Percentiles rank a stretch among this genome's conserved stretches.
phyloP scores from a whole-genome alignment of 92 coral and sea anemone genomes.

The Epizoanthus rinbou region DNA sequence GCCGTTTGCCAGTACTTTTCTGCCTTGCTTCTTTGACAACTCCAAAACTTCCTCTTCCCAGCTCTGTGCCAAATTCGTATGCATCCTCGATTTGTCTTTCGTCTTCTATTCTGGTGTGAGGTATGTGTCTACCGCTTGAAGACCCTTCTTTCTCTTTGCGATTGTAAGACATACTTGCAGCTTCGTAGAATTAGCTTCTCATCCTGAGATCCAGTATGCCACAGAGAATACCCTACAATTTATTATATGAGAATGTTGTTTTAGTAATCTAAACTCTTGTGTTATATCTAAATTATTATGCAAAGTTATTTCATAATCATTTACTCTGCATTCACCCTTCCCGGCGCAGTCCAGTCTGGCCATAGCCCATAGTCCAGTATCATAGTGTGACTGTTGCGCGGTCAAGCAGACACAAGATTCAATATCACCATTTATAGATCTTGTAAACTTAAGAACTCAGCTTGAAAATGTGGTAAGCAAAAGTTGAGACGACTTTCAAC shows the following conservation, averaged over 20 bases:
- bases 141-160: slow-evolving; percentile 45
- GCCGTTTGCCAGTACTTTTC: slow-evolving; percentile 74
- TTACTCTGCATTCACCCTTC: neutral
- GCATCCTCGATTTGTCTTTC: slow-evolving; percentile 92
- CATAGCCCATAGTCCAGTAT: neutral
- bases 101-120: slow-evolving; percentile 93
- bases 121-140: slow-evolving; percentile 64
- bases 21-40: slow-evolving; percentile 91
- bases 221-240: slow-evolving; percentile 2
- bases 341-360: neutral
- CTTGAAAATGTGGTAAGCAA: slow-evolving; percentile 5
- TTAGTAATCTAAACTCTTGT: neutral
- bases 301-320: neutral
- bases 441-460: neutral
- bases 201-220: neutral
- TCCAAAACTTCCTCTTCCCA: slow-evolving; percentile 98
- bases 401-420: no score
- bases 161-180: slow-evolving; percentile 35
- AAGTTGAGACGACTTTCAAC: neutral
- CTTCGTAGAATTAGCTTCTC: slow-evolving; percentile 4
- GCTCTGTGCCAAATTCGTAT: slow-evolving; percentile 88
- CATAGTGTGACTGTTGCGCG: no score
- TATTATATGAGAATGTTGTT: neutral
- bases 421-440: neutral
- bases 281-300: neutral